Percentiles rank a stretch among this genome's conserved stretches.
phyloP scores from a whole-genome alignment of 1,140 invertebrate species.

The Drosophila subobscura region DNA sequence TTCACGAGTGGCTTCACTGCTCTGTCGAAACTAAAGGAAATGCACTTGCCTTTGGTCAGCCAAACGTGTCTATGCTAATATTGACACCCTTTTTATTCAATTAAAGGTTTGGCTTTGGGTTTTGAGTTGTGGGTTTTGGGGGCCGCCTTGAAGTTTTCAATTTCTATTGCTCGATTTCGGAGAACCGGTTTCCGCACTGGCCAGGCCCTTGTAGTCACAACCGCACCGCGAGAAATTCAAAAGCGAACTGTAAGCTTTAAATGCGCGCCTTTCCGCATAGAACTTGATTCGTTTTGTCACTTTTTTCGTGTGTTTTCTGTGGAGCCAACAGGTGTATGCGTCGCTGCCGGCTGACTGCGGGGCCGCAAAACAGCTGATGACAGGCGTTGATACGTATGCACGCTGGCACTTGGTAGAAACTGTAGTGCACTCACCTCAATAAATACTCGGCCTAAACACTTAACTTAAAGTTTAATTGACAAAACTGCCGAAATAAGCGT shows the following conservation, averaged over 20 bases:
- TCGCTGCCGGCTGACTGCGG: slow-evolving; percentile 3
- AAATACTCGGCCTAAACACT: background rate
- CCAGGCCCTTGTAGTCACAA: slow-evolving; percentile 59
- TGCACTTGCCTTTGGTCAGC: slow-evolving; percentile 54
- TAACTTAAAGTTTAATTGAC: slow-evolving; percentile 15
- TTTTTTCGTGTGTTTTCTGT: slow-evolving; percentile 1
- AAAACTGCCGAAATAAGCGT: background rate
- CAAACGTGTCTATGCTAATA: slow-evolving; percentile 48
- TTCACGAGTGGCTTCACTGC: slow-evolving; percentile 6
- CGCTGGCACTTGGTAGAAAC: background rate
- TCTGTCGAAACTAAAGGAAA: slow-evolving; percentile 18
- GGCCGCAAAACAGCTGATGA: slow-evolving; percentile 21
- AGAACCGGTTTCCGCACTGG: slow-evolving; percentile 63
- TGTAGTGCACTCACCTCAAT: background rate
- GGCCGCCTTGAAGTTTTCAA: slow-evolving; percentile 22
- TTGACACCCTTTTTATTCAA: slow-evolving; percentile 59
- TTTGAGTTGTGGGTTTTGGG: no score
- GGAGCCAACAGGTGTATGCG: slow-evolving; percentile 45
- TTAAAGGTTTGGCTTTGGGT: slow-evolving; percentile 41
- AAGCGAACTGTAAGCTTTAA: slow-evolving; percentile 66
- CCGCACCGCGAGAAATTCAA: slow-evolving; percentile 74
- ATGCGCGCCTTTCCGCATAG: slow-evolving; percentile 62
- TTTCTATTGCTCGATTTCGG: slow-evolving; percentile 45
- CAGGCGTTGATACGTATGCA: no score
- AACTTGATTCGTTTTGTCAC: slow-evolving; percentile 50